Conservation (phyloP, 2,113 vertebrate species). For the Sisor rabdophorus region DNA sequence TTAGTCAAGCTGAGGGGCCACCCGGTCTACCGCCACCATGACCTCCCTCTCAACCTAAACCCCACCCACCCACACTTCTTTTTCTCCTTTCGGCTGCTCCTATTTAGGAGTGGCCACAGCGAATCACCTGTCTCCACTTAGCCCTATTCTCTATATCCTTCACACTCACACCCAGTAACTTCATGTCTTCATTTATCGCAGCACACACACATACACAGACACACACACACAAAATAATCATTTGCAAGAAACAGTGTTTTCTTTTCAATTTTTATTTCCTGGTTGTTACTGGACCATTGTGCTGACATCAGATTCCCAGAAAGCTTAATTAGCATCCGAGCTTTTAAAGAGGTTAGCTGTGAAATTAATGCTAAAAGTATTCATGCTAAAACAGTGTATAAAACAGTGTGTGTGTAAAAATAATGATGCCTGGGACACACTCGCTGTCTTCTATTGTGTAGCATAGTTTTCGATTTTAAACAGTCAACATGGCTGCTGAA, state of each 20-base stretch:
- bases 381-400: no score
- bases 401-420: not conserved
- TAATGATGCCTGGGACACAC: not conserved
- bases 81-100: no score
- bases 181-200: no score
- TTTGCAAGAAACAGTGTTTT: no score
- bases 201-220: no score
- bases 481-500: not conserved
- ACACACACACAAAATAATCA: not conserved
- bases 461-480: slow-evolving; percentile 1
- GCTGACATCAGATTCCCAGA: not conserved
- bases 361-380: not conserved
- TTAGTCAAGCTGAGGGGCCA: slow-evolving; percentile 33
- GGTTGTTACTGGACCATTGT: not conserved
- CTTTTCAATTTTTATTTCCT: not conserved
- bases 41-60: slow-evolving; percentile 24
- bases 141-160: no score
- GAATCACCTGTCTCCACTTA: no score
- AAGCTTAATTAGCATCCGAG: not conserved
- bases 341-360: not conserved
- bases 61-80: not conserved
- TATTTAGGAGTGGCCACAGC: no score
- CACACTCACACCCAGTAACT: no score
- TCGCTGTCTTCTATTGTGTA: not conserved
- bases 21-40: slow-evolving; percentile 19